These are phyloP conservation scores for Polypterus bichir DNA, from an alignment of 2,113 vertebrate genomes.

Conservation along the genomic window DNA sequence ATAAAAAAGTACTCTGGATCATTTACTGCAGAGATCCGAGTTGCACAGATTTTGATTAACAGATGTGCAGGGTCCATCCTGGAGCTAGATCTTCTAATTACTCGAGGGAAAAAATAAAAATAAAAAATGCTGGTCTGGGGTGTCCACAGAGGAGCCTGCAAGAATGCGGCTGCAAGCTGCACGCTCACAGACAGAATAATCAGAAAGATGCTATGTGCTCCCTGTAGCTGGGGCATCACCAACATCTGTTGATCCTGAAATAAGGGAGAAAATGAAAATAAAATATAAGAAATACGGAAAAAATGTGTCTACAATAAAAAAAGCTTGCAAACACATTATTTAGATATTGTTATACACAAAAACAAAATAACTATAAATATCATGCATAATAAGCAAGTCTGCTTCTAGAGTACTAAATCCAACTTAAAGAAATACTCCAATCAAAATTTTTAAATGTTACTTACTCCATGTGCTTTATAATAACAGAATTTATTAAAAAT, in stretches of 20 bases:
- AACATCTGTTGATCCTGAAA: conserved; percentile 69
- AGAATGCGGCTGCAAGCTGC: conserved; percentile 45
- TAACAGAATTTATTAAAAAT: no score
- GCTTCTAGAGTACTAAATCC: neutral
- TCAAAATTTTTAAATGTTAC: no score
- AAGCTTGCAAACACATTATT: neutral
- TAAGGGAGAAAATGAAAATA: conserved; percentile 6
- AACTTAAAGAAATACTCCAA: neutral
- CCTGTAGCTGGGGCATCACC: conserved; percentile 64
- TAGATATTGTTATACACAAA: neutral
- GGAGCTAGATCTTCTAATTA: conserved; percentile 54
- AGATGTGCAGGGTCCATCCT: conserved; percentile 62
- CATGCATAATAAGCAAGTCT: no score
- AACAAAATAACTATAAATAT: neutral
- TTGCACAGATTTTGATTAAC: conserved; percentile 30
- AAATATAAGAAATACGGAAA: no score
- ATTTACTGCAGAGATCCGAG: conserved; percentile 31
- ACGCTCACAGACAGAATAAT: conserved; percentile 50
- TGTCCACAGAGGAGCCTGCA: conserved; percentile 61
- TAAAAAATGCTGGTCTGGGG: conserved; percentile 53
- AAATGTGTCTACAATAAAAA: neutral
- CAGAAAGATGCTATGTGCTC: conserved; percentile 79
- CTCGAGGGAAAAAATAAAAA: conserved; percentile 29
- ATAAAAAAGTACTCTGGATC: conserved; percentile 26
- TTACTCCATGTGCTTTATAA: no score